Evolutionary conservation across 2,888 invertebrate genomes (phyloP).

Genomic region (Pardosa pseudoannulata): DNA sequence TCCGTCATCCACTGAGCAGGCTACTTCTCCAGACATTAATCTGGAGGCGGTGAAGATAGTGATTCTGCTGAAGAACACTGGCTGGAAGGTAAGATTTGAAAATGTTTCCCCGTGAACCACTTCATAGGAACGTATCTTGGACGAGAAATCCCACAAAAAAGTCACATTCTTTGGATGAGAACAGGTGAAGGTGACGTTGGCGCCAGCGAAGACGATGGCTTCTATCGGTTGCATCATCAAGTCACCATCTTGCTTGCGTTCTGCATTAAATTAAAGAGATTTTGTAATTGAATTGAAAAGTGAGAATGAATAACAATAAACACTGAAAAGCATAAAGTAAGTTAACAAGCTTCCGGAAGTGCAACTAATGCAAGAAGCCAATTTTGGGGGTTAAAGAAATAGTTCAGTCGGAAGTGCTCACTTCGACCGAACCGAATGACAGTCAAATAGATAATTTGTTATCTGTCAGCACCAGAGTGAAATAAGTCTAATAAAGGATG

Average conservation of each 20-base stretch:
- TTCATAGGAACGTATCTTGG: conserved; percentile 24
- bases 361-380: too few species aligned
- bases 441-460: too few species aligned
- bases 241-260: conserved; percentile 4
- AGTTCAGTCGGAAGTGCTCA: too few species aligned
- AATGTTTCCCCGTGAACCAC: neutral
- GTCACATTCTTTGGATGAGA: conserved; percentile 17
- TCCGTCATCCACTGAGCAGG: conserved; percentile 10
- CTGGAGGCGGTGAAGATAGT: conserved; percentile 23
- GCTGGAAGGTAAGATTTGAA: neutral
- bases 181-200: conserved; percentile 56
- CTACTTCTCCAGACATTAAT: conserved; percentile 50
- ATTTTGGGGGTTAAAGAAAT: too few species aligned
- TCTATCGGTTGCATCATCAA: conserved; percentile 40
- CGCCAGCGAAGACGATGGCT: conserved; percentile 46
- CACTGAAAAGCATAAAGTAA: too few species aligned
- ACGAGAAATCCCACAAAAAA: conserved; percentile 30
- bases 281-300: neutral
- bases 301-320: too few species aligned
- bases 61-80: conserved; percentile 29
- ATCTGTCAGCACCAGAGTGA: too few species aligned
- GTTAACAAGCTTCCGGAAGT: too few species aligned
- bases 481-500: too few species aligned
- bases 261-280: neutral
- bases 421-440: too few species aligned